Percentiles rank a stretch among this genome's conserved stretches.
Evolutionary conservation across 2,797 vertebrate species (phyloP).

Genomic region (Pantherophis alleghaniensis): DNA sequence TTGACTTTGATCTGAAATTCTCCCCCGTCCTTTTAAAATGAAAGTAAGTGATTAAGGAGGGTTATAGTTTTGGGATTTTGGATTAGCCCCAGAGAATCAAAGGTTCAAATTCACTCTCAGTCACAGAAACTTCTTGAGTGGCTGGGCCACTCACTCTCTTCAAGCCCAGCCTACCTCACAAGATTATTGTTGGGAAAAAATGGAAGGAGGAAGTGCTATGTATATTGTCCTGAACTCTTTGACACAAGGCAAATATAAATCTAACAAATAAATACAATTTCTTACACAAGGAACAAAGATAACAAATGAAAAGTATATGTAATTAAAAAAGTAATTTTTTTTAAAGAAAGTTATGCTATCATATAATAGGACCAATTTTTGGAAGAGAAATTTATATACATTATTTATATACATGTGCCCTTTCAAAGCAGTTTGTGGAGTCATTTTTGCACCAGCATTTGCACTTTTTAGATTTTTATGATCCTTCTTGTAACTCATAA

Average conservation of each 20-base stretch:
- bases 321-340: neutral
- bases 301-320: neutral
- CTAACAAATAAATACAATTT: neutral
- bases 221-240: neutral
- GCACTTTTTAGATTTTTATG: neutral
- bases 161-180: neutral
- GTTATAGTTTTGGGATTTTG: neutral
- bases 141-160: neutral
- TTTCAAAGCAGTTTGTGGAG: neutral
- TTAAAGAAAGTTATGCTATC: neutral
- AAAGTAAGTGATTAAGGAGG: neutral
- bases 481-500: neutral
- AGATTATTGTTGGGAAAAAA: neutral
- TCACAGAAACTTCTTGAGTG: neutral
- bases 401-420: neutral
- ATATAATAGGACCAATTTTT: neutral
- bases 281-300: neutral
- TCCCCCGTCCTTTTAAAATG: neutral
- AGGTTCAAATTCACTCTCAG: neutral
- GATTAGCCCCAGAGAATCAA: neutral
- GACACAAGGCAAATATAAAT: neutral
- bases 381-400: neutral
- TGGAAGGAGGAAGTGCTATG: neutral
- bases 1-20: constrained; percentile 6
- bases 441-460: neutral